phyloP scores from a whole-genome alignment of 2,797 vertebrate species.

The Ambastaia sidthimunki region DNA sequence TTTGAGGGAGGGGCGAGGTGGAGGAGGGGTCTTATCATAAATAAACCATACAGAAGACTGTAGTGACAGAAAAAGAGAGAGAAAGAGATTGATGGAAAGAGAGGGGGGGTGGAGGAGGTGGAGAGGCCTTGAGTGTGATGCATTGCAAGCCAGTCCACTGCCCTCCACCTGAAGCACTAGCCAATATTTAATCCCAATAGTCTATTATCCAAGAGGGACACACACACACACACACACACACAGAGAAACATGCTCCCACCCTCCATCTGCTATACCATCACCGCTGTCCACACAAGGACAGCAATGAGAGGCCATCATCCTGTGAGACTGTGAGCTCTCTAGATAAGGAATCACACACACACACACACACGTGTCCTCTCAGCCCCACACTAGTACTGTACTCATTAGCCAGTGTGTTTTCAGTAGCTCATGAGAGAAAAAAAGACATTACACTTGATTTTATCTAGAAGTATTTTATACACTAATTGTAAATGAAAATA shows the following conservation, averaged over 20 bases:
- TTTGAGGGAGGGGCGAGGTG: constrained; percentile 20
- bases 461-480: constrained; percentile 29
- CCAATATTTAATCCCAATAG: constrained; percentile 66
- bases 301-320: constrained; percentile 54
- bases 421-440: constrained; percentile 40
- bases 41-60: constrained; percentile 32
- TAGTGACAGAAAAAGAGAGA: constrained; percentile 44
- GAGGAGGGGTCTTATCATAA: constrained; percentile 38
- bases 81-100: constrained; percentile 11
- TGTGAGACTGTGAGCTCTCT: constrained; percentile 50
- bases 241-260: constrained; percentile 38
- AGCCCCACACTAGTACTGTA: constrained; percentile 10
- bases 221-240: constrained; percentile 47
- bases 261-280: constrained; percentile 54
- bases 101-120: constrained; percentile 33
- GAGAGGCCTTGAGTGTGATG: constrained; percentile 61
- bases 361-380: constrained; percentile 31
- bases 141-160: constrained; percentile 62
- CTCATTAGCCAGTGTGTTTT: constrained; percentile 41
- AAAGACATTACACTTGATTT: constrained; percentile 34
- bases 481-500: neutral
- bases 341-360: constrained; percentile 50
- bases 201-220: constrained; percentile 61
- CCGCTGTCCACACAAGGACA: constrained; percentile 59
- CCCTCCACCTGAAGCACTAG: constrained; percentile 63